These are phyloP conservation scores for Leptodactylus fallax DNA, from an alignment of 2,797 vertebrate genomes.

Conservation along the genomic window DNA sequence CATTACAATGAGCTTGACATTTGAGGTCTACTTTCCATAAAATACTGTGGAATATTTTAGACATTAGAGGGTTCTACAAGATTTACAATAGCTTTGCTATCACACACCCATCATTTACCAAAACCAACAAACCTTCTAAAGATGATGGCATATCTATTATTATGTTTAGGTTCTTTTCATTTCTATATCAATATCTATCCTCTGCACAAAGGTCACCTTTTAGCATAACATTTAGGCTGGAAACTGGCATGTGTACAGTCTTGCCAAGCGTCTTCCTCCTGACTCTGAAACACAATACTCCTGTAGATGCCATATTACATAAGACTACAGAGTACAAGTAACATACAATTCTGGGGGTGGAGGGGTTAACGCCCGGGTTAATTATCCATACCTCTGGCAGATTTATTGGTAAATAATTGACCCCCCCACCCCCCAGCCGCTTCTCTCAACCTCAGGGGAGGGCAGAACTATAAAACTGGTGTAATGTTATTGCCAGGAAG, in stretches of 20 bases:
- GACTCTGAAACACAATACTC: neutral
- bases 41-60: no score
- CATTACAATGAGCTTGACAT: no score
- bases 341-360: constrained; percentile 43
- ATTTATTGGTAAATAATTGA: constrained; percentile 60
- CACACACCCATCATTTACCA: no score
- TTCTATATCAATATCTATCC: neutral
- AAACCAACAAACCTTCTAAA: no score
- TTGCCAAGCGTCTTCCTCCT: constrained; percentile 9
- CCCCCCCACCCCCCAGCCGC: neutral
- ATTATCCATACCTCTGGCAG: constrained; percentile 44
- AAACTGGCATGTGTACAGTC: neutral
- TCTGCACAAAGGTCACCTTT: neutral
- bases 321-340: constrained; percentile 28
- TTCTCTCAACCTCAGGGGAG: constrained; percentile 36
- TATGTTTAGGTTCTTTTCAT: neutral
- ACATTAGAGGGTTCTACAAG: no score
- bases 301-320: constrained; percentile 32
- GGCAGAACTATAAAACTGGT: constrained; percentile 30
- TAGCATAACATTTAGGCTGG: neutral
- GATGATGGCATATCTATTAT: neutral
- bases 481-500: neutral
- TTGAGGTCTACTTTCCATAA: no score
- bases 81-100: no score
- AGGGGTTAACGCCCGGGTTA: constrained; percentile 53